Evolutionary conservation across 2,113 vertebrate species (phyloP), one percentile per base, ranked within the genome.

Genomic region (Pardalotus punctatus): DNA sequence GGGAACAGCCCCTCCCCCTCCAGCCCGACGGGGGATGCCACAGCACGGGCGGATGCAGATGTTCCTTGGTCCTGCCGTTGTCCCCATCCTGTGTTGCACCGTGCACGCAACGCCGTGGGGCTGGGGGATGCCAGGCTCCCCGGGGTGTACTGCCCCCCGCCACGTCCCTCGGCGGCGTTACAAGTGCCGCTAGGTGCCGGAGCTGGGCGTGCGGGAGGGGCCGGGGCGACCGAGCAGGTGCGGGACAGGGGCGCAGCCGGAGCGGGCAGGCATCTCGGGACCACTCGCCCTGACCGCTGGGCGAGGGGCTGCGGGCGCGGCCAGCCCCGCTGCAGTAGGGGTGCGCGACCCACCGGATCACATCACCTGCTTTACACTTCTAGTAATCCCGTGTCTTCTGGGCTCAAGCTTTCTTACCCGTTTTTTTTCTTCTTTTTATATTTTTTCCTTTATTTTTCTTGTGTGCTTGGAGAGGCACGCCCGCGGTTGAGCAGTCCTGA

Each of bases 31-130:
- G 4, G 29, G 9, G 15, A 20, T 60, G 42, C 7, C 5, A 4
- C 11, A 7, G 36, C 5, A 4, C 7, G 36, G 28, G 29, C 21
- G 38, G 10, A 5, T 85, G 51, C 14, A 19, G 56, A 8, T 20
- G 50, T 0, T 20, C 12, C 2, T 17, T 4, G 9, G 15, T 29
- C 20, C 6, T 54, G 35, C n/a, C 3, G 11, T 21, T 29, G 15
- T 43, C 12, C 25, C 13, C 28, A 4, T 17, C 27, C 6, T 13
- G 1, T 67, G 11, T 35, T 10, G 35, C 47, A 42, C 31, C 4
- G 61, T 31, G 61, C 23, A 40, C 27, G 15, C 42, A 13, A 13
- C 16, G 31, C 64, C 29, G 16, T 27, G 42, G 53, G 23, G 64
- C 57, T 51, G 58, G 57, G 47, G 31, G 36, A 28, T 62, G 76